phyloP scores from a whole-genome alignment of 2,888 invertebrate genomes.

The Smittia sp. region DNA sequence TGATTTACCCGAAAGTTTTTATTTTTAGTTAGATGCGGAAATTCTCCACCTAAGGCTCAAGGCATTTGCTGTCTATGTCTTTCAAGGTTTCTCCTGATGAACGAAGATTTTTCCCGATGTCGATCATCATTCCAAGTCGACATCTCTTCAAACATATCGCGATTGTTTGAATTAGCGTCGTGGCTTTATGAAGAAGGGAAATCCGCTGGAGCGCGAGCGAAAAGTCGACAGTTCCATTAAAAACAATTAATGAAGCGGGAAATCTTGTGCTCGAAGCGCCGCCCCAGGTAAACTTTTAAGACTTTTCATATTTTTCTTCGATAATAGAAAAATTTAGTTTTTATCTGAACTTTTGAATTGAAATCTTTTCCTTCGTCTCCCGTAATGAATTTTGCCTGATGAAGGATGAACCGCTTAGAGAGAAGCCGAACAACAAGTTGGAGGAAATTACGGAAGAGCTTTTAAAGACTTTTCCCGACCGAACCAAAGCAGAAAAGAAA shows the following conservation, averaged over 20 bases:
- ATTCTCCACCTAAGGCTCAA: no score
- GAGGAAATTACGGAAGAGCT: not conserved
- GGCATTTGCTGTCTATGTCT: no score
- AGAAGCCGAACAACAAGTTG: no score
- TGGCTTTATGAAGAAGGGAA: not conserved
- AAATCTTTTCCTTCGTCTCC: no score
- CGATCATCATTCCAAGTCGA: not conserved
- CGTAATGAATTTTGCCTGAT: no score
- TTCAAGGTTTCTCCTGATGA: no score
- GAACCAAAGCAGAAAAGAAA: not conserved
- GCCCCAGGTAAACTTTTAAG: not conserved
- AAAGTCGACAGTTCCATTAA: not conserved
- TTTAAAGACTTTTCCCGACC: not conserved
- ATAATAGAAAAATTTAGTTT: no score
- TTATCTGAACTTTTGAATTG: not conserved
- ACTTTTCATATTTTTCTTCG: not conserved
- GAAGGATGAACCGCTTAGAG: no score
- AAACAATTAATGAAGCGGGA: conserved; percentile 2
- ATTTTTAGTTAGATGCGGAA: no score
- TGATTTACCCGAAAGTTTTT: no score
- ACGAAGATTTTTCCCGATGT: not conserved
- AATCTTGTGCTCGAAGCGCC: no score
- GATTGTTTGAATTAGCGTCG: not conserved
- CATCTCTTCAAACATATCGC: no score
- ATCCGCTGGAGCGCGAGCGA: not conserved